phyloP scores from a whole-genome alignment of 2,797 vertebrate genomes.

The Ptychadena robeensis region DNA sequence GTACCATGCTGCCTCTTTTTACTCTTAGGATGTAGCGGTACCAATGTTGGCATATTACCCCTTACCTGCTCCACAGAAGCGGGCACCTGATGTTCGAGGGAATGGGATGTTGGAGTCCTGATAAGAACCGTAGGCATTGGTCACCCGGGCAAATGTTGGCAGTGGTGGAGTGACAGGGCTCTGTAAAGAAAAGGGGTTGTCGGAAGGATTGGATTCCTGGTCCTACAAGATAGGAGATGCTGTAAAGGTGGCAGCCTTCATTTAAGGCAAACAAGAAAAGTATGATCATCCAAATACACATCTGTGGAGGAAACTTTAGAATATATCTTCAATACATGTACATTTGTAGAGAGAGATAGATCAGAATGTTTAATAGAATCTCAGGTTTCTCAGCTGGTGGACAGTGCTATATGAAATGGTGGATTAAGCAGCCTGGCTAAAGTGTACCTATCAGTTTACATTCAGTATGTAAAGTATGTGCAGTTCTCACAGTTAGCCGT shows the following conservation, averaged over 20 bases:
- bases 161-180: constrained; percentile 88
- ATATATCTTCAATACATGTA: too few species aligned
- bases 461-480: too few species aligned
- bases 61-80: constrained; percentile 92
- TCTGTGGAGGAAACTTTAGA: too few species aligned
- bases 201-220: constrained; percentile 86
- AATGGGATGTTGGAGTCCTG: constrained; percentile 96
- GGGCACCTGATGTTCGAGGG: constrained; percentile 93
- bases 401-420: too few species aligned
- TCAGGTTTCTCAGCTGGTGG: too few species aligned
- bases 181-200: constrained; percentile 85
- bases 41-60: background rate
- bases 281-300: too few species aligned
- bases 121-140: constrained; percentile 94
- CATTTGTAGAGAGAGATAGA: too few species aligned
- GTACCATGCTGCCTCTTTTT: background rate
- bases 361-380: too few species aligned
- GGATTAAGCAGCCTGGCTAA: too few species aligned
- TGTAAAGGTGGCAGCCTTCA: background rate
- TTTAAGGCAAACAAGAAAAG: background rate
- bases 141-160: constrained; percentile 89
- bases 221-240: constrained; percentile 75
- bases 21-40: background rate
- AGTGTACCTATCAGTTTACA: too few species aligned
- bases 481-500: too few species aligned